Base-by-base conservation (phyloP, 2,888 invertebrate genomes). In the Ichneumoninae sp. region DNA sequence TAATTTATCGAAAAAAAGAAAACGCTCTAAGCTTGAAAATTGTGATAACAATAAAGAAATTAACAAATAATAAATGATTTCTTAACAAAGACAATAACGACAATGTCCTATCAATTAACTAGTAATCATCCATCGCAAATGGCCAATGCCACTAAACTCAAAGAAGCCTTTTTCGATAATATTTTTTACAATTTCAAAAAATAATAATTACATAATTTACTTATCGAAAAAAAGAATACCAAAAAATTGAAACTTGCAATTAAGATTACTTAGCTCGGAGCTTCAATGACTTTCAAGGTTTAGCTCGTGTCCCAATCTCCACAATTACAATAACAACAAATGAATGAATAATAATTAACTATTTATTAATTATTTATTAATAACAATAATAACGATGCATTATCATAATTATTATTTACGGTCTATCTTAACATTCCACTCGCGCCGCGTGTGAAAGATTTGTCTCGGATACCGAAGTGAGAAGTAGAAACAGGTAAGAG, bases 401-500 rank as follows among this genome's bases (percentile, higher is more conserved):
- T 33, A 33, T 33, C 6, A 62, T 40, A 40, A 40, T 57, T 57
- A 26, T 13, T 71, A 47, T 71, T 44, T 26, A 30, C 30, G n/a
- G 30, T 33, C 33, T 6, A 44, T 19, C 19, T 33, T 30, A 62
- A 33, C 30, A 36, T 65, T 65, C 50, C 47, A 50, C 33, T 36
- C 44, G 40, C 26, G 40, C 36, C 30, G n/a, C 36, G 47, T 44
- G 13, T 13, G 33, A 65, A 75, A 71, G 13, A 52, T 36, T 77
- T 62, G 40, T 75, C 70, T 66, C 26, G 47, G 54, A 80, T 70
- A 47, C 76, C 8, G 66, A 50, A 71, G 80, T 68, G 69, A 72
- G 72, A 80, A 68, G 44, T 68, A 68, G 68, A 77, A 62, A 83
- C 66, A 62, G 44, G 83, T 78, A 78, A 80, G 72, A 71, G 62